A percentile compares a stretch with the other conserved stretches of the same genome.
These are phyloP conservation scores for Oscheius onirici DNA, from an alignment of 2,888 invertebrate species.

Conservation along the genomic window DNA sequence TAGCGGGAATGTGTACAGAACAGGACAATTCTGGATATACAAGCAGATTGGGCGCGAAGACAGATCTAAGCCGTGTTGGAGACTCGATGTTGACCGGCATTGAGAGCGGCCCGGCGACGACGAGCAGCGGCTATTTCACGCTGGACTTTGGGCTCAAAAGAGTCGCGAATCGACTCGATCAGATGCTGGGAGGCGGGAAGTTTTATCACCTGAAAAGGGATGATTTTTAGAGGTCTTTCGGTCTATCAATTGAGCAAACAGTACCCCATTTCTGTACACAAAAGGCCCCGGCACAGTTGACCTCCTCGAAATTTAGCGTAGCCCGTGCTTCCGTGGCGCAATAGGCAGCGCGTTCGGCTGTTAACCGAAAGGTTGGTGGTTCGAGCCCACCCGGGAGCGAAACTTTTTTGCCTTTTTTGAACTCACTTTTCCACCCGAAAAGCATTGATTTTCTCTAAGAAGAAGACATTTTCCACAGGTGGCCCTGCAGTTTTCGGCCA, in stretches of 20 bases:
- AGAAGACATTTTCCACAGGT: slow-evolving; percentile 61
- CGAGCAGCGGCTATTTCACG: slow-evolving; percentile 29
- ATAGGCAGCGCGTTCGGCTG: slow-evolving; percentile 70
- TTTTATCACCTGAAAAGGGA: slow-evolving; percentile 37
- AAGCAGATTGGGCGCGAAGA: background rate
- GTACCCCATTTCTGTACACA: background rate
- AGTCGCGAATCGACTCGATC: slow-evolving; percentile 51
- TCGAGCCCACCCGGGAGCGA: slow-evolving; percentile 70
- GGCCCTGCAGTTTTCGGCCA: slow-evolving; percentile 68
- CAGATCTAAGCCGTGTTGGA: background rate
- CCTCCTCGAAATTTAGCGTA: background rate
- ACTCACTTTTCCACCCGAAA: slow-evolving; percentile 49
- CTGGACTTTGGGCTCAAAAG: slow-evolving; percentile 47
- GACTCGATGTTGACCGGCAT: background rate
- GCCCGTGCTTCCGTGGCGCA: slow-evolving; percentile 58
- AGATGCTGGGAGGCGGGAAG: slow-evolving; percentile 40
- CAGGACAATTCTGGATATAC: too few species aligned
- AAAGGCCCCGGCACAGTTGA: background rate
- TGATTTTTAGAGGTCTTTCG: too few species aligned
- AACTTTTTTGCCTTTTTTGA: background rate
- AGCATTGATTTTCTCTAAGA: slow-evolving; percentile 44
- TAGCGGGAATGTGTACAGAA: too few species aligned
- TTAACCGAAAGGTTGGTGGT: slow-evolving; percentile 71
- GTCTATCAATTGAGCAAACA: background rate
- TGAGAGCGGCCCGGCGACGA: background rate